These are phyloP conservation scores for Malurus alboscapulatus DNA, from an alignment of 2,113 vertebrate species.

Conservation along the genomic window DNA sequence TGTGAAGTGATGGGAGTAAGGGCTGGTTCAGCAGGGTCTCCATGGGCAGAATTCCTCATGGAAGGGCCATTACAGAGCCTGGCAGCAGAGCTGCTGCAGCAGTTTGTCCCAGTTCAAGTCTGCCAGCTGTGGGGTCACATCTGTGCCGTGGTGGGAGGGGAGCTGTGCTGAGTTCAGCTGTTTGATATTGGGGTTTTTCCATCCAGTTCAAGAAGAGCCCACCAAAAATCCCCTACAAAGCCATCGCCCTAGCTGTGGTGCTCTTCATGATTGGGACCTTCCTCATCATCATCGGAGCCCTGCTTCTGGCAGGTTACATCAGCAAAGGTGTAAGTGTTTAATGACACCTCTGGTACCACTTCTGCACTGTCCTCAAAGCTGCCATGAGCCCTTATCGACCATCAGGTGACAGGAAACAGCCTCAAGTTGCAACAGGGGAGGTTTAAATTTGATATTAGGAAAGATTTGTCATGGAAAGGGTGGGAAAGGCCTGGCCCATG, in stretches of 20 bases:
- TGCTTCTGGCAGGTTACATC: conserved; percentile 92
- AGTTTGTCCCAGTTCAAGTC: not conserved
- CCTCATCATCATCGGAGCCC: conserved; percentile 89
- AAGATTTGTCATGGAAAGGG: not conserved
- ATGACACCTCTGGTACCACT: fast-evolving
- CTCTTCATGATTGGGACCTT: conserved; percentile 93
- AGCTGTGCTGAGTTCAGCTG: not conserved
- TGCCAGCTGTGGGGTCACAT: not conserved
- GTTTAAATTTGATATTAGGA: not conserved
- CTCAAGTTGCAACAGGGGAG: not conserved
- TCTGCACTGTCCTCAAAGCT: not conserved
- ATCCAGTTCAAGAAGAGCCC: conserved; percentile 93
- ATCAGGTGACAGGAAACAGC: not conserved
- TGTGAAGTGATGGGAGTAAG: not conserved
- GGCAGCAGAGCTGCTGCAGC: not conserved
- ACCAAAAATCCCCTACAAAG: conserved; percentile 98
- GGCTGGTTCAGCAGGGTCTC: not conserved
- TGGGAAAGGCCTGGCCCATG: not conserved
- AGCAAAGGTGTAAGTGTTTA: conserved; percentile 83
- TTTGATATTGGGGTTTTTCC: not conserved
- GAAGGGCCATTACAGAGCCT: not conserved
- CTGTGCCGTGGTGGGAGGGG: fast-evolving
- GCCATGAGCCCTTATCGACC: fast-evolving
- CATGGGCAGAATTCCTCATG: fast-evolving
- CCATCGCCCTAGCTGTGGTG: conserved; percentile 87